These are phyloP conservation scores for Eupithecia tripunctaria DNA, from an alignment of 2,888 invertebrate species.

Conservation along the genomic window DNA sequence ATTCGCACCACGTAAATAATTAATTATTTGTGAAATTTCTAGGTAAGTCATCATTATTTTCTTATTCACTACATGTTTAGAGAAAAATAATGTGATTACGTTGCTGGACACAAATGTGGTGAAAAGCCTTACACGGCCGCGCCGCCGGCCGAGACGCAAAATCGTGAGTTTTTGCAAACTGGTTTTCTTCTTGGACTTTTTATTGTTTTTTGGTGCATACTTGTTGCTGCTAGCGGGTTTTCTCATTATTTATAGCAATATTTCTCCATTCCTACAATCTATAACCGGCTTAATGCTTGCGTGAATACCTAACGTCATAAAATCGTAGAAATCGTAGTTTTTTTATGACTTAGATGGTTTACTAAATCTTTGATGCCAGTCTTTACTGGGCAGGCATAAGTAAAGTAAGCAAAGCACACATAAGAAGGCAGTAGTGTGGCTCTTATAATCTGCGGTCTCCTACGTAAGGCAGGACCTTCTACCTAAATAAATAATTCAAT, in stretches of 20 bases:
- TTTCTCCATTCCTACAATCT: constrained; percentile 6
- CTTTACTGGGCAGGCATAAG: background rate
- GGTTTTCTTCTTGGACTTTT: constrained; percentile 58
- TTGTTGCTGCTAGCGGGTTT: constrained; percentile 10
- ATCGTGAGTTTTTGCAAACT: constrained; percentile 73
- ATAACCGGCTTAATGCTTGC: constrained; percentile 1
- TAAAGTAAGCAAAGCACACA: background rate
- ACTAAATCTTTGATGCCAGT: background rate
- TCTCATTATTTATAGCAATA: constrained; percentile 9
- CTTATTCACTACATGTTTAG: constrained; percentile 15
- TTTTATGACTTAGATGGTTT: background rate
- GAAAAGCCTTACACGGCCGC: constrained; percentile 55
- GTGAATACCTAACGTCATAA: background rate
- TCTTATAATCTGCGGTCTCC: background rate
- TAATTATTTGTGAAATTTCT: constrained; percentile 46
- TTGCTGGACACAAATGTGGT: constrained; percentile 39
- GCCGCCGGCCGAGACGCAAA: constrained; percentile 58
- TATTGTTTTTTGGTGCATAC: constrained; percentile 54
- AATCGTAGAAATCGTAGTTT: background rate
- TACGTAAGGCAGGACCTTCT: background rate
- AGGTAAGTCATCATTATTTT: constrained; percentile 41
- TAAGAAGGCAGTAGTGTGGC: background rate
- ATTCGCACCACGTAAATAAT: constrained; percentile 40
- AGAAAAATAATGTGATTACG: constrained; percentile 14
- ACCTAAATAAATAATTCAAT: constrained; percentile 3